Percentiles rank a stretch among this genome's conserved stretches.
Evolutionary conservation across 2,888 invertebrate species (phyloP).

Genomic region (Lithophane semibrunnea): DNA sequence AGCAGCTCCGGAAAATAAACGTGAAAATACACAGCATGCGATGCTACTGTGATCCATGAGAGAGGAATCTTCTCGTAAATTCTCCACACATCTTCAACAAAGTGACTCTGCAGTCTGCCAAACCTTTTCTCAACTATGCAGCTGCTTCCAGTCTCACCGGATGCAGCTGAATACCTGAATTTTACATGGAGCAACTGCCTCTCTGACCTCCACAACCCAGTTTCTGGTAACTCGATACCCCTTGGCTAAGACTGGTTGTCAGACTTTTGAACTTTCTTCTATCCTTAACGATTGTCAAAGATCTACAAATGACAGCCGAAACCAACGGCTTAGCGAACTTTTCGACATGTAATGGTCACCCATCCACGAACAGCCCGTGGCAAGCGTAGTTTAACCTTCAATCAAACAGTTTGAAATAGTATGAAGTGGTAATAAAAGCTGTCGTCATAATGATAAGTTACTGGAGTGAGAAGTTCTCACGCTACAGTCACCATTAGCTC

Average conservation of each 20-base stretch:
- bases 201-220: not conserved
- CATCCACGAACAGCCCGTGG: not conserved
- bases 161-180: not conserved
- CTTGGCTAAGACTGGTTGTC: not conserved
- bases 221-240: too few species aligned
- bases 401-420: not conserved
- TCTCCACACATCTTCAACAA: too few species aligned
- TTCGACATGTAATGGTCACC: not conserved
- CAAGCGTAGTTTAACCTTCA: not conserved
- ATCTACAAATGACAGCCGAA: not conserved
- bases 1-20: too few species aligned
- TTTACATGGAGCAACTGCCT: too few species aligned
- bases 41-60: not conserved
- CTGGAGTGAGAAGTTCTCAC: constrained; percentile 43
- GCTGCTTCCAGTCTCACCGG: not conserved
- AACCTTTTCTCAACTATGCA: not conserved
- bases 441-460: not conserved
- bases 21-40: not conserved
- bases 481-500: not conserved
- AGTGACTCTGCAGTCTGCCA: not conserved
- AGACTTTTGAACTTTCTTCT: not conserved
- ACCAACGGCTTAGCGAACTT: not conserved
- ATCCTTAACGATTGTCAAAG: not conserved
- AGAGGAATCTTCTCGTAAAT: not conserved
- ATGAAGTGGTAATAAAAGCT: constrained; percentile 22